Evolutionary conservation across 2,113 vertebrate species (phyloP).

Genomic region (Hydrochoerus hydrochaeris): DNA sequence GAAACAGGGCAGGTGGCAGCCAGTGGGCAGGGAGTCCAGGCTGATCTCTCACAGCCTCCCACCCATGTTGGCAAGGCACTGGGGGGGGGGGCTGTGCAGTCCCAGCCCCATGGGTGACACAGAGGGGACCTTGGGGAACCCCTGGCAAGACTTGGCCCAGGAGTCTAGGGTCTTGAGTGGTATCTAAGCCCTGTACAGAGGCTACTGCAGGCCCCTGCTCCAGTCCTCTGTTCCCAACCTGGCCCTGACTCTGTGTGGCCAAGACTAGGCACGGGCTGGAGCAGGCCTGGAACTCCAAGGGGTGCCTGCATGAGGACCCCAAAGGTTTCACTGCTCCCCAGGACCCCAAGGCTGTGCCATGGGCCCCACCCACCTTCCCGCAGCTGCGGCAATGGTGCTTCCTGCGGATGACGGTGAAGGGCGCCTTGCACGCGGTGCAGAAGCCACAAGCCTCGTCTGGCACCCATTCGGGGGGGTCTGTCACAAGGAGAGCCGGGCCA

Average conservation of each 20-base stretch:
- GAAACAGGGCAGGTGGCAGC: slow-evolving; percentile 54
- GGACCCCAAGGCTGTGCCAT: not conserved
- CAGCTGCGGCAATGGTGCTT: slow-evolving; percentile 99
- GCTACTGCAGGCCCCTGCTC: not conserved
- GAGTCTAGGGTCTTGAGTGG: not conserved
- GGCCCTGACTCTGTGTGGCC: not conserved
- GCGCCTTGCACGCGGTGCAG: slow-evolving; percentile 96
- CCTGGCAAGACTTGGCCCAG: not conserved
- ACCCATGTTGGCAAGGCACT: not conserved
- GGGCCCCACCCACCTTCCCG: slow-evolving; percentile 91
- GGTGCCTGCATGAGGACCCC: not conserved
- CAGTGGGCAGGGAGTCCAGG: not conserved
- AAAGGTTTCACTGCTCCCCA: accelerated
- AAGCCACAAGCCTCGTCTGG: slow-evolving; percentile 96
- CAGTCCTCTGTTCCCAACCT: not conserved
- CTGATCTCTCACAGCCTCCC: not conserved
- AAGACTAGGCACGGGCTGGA: not conserved
- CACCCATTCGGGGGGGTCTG: slow-evolving; percentile 98
- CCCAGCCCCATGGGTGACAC: too few species aligned
- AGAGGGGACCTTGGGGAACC: not conserved
- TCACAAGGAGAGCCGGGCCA: not conserved
- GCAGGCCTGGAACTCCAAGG: not conserved
- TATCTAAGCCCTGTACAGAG: not conserved
- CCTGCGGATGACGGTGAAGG: slow-evolving; percentile 98
- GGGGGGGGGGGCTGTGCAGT: not conserved